Base-by-base conservation (phyloP, 2,113 vertebrate genomes). In the Oxyruncus cristatus region DNA sequence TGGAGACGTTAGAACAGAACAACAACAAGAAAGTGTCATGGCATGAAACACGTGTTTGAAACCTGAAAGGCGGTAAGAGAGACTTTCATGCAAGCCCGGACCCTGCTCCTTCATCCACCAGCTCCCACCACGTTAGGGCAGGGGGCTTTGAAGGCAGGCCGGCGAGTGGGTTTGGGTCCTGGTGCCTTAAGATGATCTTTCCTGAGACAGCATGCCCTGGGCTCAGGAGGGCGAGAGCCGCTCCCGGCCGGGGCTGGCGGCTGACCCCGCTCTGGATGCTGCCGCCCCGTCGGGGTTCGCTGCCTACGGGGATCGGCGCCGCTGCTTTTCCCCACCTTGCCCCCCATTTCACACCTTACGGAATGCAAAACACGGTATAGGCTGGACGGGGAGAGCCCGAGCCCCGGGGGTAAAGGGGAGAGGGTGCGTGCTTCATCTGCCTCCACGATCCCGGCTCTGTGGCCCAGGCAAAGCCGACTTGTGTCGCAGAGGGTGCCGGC, bases 1-100 rank as follows among this genome's bases (percentile, higher is more conserved):
- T 44, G 92, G 82, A 78, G 89, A 88, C 92, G 90, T 94, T 92
- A 61, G 27, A 76, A 33, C 70, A 59, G 85, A 83, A 55, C 78
- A 84, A 65, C 68, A 85, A 42, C 35, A 55, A 66, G 71, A 30
- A 35, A 74, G 89, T 13, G 85, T 2, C 44, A 74, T 7, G 72
- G 44, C 55, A 41, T 7, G 22, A 41, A 74, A 93, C 93, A 95
- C 75, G 90, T 88, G 90, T 78, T 59, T 77, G 65, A 92, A 93
- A 89, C 65, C 79, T 30, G 9, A 94, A 86, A 61, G 87, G 74
- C 59, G 67, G 39, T 62, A 55, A 82, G 62, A 32, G 10, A 70
- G 71, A 59, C 55, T 73, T 52, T 32, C 66, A 3, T 5, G 50
- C 21, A 1, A 83, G n/a, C 41, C 27, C 4, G 26, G 23, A 86